Evolutionary conservation across 1,140 invertebrate genomes (phyloP), one percentile per base, ranked within the genome.

Genomic region (Pseudomyrmex pallidus): DNA sequence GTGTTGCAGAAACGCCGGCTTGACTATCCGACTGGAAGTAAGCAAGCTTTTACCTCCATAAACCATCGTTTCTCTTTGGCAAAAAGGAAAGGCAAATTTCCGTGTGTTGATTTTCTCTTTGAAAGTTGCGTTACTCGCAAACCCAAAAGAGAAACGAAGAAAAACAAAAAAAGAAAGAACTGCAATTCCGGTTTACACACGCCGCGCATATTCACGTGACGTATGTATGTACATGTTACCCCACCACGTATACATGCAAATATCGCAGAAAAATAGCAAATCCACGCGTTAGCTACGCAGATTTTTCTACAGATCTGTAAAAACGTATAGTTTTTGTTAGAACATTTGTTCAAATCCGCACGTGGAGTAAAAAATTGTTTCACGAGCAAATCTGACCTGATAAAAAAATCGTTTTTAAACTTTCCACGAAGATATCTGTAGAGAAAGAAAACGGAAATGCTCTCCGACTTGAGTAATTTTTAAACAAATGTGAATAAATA

Each of bases 1-100:
- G 76, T 91, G 91, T 92, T 92, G 70, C 92, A 92, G 92, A 92
- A 90, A 74, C 86, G 77, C 56, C 86, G 59, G 72, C 59, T 85
- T 64, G 84, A 83, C 74, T 83, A 82, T 59, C 74, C 89, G 74
- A 72, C 85, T 70, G 87, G 85, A 91, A 87, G 91, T 92, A 88
- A 91, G 91, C 77, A 86, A 10, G 78, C 78, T 86, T 85, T 74
- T 70, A 72, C 12, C 13, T 73, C 20, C 10, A 35, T 44, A 80
- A 83, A 87, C 50, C 52, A 73, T 82, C 15, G 35, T n/a, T 66
- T n/a, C n/a, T 67, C 44, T 62, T 63, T 73, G 62, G 17, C 46
- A 13, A 20, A 10, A 59, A 87, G 20, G 63, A 50, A 35, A 67
- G 56, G 56, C 57, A 57, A 76, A 64, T 88, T 62, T 84, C 20